phyloP scores from a whole-genome alignment of 2,113 vertebrate genomes.

The Rutilus rutilus region DNA sequence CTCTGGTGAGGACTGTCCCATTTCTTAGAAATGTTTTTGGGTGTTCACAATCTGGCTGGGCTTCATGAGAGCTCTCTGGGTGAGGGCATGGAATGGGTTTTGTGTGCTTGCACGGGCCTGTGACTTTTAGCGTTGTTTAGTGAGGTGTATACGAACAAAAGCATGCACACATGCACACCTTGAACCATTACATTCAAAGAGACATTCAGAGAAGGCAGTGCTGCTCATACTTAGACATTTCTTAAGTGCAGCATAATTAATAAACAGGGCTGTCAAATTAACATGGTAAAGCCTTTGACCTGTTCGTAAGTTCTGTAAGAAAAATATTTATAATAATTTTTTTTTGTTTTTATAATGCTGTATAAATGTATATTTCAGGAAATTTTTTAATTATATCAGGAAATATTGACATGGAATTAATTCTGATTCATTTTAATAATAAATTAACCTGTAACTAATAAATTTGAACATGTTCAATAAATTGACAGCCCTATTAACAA shows the following conservation, averaged over 20 bases:
- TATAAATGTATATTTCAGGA: too few species aligned
- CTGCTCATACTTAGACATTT: constrained; percentile 2
- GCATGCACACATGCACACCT: constrained; percentile 16
- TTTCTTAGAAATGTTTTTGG: background rate
- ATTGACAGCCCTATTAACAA: too few species aligned
- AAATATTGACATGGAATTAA: too few species aligned
- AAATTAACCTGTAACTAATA: too few species aligned
- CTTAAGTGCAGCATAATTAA: background rate
- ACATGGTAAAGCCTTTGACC: background rate
- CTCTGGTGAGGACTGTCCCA: constrained; percentile 82
- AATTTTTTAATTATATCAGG: too few species aligned
- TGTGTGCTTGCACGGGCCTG: constrained; percentile 63
- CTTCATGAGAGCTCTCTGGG: constrained; percentile 22
- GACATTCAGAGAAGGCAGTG: background rate
- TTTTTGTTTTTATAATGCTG: too few species aligned
- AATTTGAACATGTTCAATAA: too few species aligned
- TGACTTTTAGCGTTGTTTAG: constrained; percentile 67
- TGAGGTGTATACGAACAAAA: constrained; percentile 46
- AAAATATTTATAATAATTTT: too few species aligned
- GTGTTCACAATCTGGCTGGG: constrained; percentile 10
- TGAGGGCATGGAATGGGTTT: constrained; percentile 65
- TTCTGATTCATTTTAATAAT: too few species aligned
- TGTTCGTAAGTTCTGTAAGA: background rate
- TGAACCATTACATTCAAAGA: constrained; percentile 29
- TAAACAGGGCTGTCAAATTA: background rate